Percentiles rank a stretch among this genome's conserved stretches.
These are phyloP conservation scores for Andrena flavipes DNA, from an alignment of 2,888 invertebrate genomes.

Conservation along the genomic window DNA sequence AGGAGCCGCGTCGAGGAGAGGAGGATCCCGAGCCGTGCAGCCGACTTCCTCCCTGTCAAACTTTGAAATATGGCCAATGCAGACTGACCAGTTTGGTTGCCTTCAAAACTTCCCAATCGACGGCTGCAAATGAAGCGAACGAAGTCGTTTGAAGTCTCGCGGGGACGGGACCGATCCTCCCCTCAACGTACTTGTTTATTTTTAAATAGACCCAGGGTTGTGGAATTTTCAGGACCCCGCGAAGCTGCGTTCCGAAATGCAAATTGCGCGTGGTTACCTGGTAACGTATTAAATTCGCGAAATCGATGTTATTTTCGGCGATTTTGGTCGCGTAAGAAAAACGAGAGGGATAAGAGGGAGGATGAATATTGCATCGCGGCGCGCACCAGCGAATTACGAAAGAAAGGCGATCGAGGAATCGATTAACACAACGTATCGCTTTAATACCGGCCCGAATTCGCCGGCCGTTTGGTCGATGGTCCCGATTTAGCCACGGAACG, in stretches of 20 bases:
- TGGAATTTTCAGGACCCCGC: background rate
- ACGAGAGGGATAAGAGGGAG: too few species aligned
- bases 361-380: background rate
- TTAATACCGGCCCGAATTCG: slow-evolving; percentile 30
- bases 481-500: slow-evolving; percentile 67
- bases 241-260: background rate
- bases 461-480: slow-evolving; percentile 26
- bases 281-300: background rate
- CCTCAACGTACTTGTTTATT: background rate
- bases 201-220: background rate
- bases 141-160: slow-evolving; percentile 25
- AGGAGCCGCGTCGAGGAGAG: slow-evolving; percentile 6
- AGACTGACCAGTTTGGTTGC: slow-evolving; percentile 26
- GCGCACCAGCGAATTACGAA: slow-evolving; percentile 26
- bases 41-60: slow-evolving; percentile 66
- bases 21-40: slow-evolving; percentile 16
- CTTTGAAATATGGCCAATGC: slow-evolving; percentile 47
- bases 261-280: background rate
- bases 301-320: background rate
- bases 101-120: slow-evolving; percentile 44
- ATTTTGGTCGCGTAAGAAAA: background rate
- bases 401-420: slow-evolving; percentile 21
- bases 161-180: slow-evolving; percentile 4
- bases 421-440: slow-evolving; percentile 18
- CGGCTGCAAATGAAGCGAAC: slow-evolving; percentile 27